Evolutionary conservation across 2,113 vertebrate species (phyloP).

Genomic region (Pteruthius melanotis): DNA sequence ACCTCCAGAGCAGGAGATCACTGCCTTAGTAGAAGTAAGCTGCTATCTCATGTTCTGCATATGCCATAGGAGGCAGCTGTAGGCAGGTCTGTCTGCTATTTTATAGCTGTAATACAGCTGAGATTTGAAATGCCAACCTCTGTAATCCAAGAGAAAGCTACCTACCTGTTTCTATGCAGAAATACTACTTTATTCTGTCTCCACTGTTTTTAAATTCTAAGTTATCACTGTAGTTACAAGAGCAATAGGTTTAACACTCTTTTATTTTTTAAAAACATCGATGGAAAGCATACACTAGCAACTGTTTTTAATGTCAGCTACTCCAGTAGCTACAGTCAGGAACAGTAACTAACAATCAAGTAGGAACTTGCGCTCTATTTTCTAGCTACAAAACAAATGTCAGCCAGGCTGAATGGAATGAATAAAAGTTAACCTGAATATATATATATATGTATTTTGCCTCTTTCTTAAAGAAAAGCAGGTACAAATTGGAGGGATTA

Average conservation of each 20-base stretch:
- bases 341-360: neutral
- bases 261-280: neutral
- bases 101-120: neutral
- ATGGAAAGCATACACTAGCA: neutral
- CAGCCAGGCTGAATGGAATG: neutral
- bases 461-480: conserved; percentile 1
- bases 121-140: neutral
- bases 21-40: neutral
- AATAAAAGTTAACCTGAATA: neutral
- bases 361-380: neutral
- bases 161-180: neutral
- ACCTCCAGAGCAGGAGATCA: neutral
- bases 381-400: neutral
- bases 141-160: neutral
- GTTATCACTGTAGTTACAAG: neutral
- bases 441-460: neutral
- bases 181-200: neutral
- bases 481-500: neutral
- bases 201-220: neutral
- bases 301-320: neutral
- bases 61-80: neutral
- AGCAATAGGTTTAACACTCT: neutral
- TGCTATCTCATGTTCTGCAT: neutral
- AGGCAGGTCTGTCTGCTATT: neutral
- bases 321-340: neutral